Conservation (phyloP, 2,113 vertebrate genomes). For the Chaetorhynchus papuensis region DNA sequence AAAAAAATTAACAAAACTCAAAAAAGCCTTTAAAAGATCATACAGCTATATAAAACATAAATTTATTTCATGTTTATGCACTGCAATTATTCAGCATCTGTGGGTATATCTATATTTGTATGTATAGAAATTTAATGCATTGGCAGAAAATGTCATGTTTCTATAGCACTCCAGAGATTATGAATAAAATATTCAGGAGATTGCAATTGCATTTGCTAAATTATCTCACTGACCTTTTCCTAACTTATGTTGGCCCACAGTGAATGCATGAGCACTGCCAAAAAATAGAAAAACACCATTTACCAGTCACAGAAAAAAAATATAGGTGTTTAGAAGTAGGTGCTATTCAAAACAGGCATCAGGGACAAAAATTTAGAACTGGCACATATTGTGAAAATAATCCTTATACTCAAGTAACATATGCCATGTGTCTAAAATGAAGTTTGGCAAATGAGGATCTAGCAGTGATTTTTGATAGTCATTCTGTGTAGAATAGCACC, state of each 20-base stretch:
- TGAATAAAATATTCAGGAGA: constrained; percentile 14
- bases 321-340: background rate
- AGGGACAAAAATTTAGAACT: background rate
- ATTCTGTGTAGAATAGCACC: background rate
- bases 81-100: background rate
- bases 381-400: background rate
- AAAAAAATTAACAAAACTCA: background rate
- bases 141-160: constrained; percentile 9
- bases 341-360: background rate
- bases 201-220: background rate
- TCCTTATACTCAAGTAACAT: background rate
- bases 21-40: background rate
- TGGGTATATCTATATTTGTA: background rate
- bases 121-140: background rate
- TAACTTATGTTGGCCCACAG: background rate
- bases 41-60: background rate
- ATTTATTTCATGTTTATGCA: background rate
- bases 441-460: background rate
- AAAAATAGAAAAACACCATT: background rate
- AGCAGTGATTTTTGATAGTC: background rate
- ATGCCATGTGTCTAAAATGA: background rate
- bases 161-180: background rate
- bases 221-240: constrained; percentile 28
- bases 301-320: background rate
- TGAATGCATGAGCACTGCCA: background rate